A percentile compares a stretch with the other conserved stretches of the same genome.
phyloP scores from a whole-genome alignment of 2,888 invertebrate genomes.

The Lordiphosa andalusiaca region DNA sequence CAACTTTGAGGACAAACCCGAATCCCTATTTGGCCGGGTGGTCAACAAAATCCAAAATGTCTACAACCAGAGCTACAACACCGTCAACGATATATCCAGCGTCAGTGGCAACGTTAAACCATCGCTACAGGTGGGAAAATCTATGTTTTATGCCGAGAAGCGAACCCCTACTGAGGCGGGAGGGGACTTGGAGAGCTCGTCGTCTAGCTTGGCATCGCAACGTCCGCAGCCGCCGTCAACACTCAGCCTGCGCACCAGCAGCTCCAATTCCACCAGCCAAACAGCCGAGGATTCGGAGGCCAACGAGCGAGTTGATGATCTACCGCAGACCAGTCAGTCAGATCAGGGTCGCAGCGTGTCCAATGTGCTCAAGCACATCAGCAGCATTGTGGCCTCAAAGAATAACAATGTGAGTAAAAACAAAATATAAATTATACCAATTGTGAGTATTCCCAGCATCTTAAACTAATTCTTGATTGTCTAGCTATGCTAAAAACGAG shows the following conservation, averaged over 20 bases:
- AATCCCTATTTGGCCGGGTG: constrained; percentile 78
- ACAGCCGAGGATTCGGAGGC: constrained; percentile 67
- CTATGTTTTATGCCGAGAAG: constrained; percentile 71
- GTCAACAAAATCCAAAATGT: constrained; percentile 80
- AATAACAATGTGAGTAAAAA: constrained; percentile 85
- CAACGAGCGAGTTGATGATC: constrained; percentile 59
- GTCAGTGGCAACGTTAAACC: constrained; percentile 37
- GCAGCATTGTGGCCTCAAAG: constrained; percentile 91
- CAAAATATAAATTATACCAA: too few species aligned
- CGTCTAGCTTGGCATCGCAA: constrained; percentile 41
- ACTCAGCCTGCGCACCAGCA: constrained; percentile 38
- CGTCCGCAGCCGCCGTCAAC: constrained; percentile 60
- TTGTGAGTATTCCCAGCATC: too few species aligned
- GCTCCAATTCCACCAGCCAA: constrained; percentile 40
- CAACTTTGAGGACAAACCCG: constrained; percentile 79
- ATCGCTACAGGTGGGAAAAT: constrained; percentile 59
- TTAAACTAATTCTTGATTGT: too few species aligned
- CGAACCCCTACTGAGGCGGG: background rate
- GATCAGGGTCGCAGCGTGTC: constrained; percentile 84
- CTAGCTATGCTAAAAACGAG: too few species aligned
- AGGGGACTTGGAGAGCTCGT: constrained; percentile 29
- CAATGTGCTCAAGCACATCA: constrained; percentile 92
- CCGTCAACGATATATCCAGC: constrained; percentile 77
- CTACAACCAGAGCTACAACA: constrained; percentile 80
- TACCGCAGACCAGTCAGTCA: constrained; percentile 51